Base-by-base conservation (phyloP, 2,113 vertebrate species). In the Pardalotus punctatus region DNA sequence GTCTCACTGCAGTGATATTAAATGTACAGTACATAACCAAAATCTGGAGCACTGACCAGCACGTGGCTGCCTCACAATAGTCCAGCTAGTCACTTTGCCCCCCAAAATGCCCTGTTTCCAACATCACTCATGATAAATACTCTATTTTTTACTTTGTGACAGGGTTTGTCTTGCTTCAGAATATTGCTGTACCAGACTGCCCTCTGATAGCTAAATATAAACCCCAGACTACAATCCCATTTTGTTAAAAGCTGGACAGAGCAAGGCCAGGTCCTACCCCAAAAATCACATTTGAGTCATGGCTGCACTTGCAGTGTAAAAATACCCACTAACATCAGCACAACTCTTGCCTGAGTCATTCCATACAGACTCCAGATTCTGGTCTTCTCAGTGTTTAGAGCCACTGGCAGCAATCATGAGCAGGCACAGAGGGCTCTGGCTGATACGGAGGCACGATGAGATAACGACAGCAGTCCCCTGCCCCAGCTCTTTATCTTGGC, bases 401-500 rank as follows among this genome's bases (percentile, higher is more conserved):
- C 60, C 33, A 43, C 19, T 0, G 0, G 12, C 51, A 91, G 89
- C 31, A 81, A 50, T 56, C 0, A 0, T 9, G 33, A 84, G 56
- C 54, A 76, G 62, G 50, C 85, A 87, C 73, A 76, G 92, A 88
- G 74, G 45, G 85, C 87, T 90, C 58, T 66, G 18, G 27, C 72
- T 71, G 90, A 95, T 83, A 92, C 0, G 8, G 50, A 84, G 21
- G 56, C 38, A 67, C 4, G 3, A 86, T 73, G 82, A 95, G 91
- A 93, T 94, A 96, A 87, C 25, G 6, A 40, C 54, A 91, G 57
- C 38, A 80, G 20, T 45, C 45, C 66, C 53, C 67, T 54, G n/a
- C 23, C 56, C 42, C 50, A 77, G 23, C 73, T 61, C 67, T 74
- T 95, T 83, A 88, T 94, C 94, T 96, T 47, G 21, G 15, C 51